Base-by-base conservation (phyloP, 2,113 vertebrate genomes). In the Tylochromis polylepis region DNA sequence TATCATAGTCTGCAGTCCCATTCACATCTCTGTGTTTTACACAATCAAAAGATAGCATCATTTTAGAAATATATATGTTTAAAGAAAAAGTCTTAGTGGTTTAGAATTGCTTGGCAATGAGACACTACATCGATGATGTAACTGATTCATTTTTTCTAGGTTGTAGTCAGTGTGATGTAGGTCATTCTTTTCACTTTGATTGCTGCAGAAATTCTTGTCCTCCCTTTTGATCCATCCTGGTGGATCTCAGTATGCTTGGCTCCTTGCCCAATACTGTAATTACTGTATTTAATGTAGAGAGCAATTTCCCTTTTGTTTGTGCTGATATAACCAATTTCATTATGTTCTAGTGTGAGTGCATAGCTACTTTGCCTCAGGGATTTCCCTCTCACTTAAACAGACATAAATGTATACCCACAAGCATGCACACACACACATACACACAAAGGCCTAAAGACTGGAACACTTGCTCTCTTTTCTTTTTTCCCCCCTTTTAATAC, bases 231-330 rank as follows among this genome's bases (percentile, higher is more conserved):
- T 78, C 83, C 22, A 15, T 58, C 11, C 34, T 57, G 43, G 57
- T 49, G 8, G 53, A 82, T 57, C 62, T 46, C 46, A 60, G 27
- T 56, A 49, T 82, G 78, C 79, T 78, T 79, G 92, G 82, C 80
- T 43, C 38, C 5, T 70, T 83, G 83, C 91, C 87, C 67, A 57
- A 43, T 70, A 55, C 10, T 29, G 22, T 93, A 94, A 91, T 91
- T 88, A 31, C 65, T 89, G 55, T 88, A 80, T 56, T 55, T 70
- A 70, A 85, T 83, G 62, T 49, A 55, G 70, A 84, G 79, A 55
- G 58, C 65, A 72, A 34, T 81, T 70, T n/a, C 51, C 90, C 58
- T 62, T 31, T 89, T 91, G 89, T 91, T 79, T 81, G 60, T 58
- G 80, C 79, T 70, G 56, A 88, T 88, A 72, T 81, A 85, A 82